phyloP scores from a whole-genome alignment of 37 sponge, comb jelly and placozoan genomes.

The Theonella swinhoei region DNA sequence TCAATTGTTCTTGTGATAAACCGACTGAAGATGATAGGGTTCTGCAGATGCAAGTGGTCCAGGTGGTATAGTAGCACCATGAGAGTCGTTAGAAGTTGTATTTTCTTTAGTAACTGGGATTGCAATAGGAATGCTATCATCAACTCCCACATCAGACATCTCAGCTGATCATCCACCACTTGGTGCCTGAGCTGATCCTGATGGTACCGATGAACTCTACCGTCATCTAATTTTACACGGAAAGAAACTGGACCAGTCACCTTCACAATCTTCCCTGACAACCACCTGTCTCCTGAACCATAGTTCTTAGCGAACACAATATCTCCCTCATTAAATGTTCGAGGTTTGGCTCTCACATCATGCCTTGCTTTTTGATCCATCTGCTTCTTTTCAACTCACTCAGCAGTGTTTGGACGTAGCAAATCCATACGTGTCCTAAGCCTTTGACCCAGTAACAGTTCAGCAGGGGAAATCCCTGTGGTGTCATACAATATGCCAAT shows the following conservation, averaged over 20 bases:
- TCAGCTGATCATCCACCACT: neutral
- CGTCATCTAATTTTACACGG: neutral
- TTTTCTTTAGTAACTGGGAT: neutral
- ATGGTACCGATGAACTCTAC: neutral
- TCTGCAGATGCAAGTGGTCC: too few species aligned
- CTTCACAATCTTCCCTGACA: neutral
- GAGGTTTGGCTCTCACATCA: neutral
- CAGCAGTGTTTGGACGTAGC: neutral
- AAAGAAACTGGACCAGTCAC: slow-evolving; percentile 2
- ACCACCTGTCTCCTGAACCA: slow-evolving; percentile 17
- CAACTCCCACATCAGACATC: neutral
- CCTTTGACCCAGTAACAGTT: neutral
- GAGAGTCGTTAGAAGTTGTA: neutral
- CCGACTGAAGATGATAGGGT: too few species aligned
- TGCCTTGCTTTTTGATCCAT: slow-evolving; percentile 6
- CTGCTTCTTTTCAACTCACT: neutral
- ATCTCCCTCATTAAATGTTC: neutral
- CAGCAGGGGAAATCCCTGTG: slow-evolving; percentile 6
- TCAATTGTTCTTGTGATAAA: neutral
- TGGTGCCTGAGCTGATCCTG: slow-evolving; percentile 17
- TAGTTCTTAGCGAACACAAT: slow-evolving; percentile 8
- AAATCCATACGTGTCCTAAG: neutral
- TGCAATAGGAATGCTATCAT: neutral
- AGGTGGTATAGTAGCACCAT: neutral
- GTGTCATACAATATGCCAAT: neutral